Percentiles rank a stretch among this genome's conserved stretches.
Conservation (phyloP, 2,797 vertebrate species). For the Anas flavirostris region DNA sequence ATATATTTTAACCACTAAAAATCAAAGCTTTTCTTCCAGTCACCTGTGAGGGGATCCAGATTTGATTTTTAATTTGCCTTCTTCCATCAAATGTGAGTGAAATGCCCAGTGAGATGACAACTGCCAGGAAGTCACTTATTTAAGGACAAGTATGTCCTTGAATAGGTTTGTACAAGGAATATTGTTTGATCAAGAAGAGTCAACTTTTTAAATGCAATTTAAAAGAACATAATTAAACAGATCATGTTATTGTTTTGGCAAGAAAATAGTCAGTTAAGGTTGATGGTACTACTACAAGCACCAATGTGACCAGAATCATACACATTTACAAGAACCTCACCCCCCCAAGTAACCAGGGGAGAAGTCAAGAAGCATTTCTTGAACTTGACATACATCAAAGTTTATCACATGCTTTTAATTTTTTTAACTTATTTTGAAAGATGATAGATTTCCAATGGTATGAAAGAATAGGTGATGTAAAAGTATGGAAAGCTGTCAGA, state of each 20-base stretch:
- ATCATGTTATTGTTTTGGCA: too few relatives aligned
- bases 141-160: not conserved
- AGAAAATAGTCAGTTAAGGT: not conserved
- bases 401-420: not conserved
- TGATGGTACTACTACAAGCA: not conserved
- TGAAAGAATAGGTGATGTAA: not conserved
- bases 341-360: not conserved
- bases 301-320: not conserved
- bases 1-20: not conserved
- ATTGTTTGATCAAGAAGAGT: not conserved
- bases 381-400: not conserved
- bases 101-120: not conserved
- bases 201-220: not conserved
- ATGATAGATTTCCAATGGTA: not conserved
- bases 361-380: not conserved
- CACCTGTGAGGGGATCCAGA: not conserved
- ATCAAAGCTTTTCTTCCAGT: not conserved
- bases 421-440: not conserved
- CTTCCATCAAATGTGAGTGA: not conserved
- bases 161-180: not conserved
- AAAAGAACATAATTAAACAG: not conserved
- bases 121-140: not conserved
- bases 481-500: not conserved
- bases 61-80: not conserved
- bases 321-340: not conserved